Conservation (phyloP, 1,140 invertebrate genomes). For the Drosophila neocordata region DNA sequence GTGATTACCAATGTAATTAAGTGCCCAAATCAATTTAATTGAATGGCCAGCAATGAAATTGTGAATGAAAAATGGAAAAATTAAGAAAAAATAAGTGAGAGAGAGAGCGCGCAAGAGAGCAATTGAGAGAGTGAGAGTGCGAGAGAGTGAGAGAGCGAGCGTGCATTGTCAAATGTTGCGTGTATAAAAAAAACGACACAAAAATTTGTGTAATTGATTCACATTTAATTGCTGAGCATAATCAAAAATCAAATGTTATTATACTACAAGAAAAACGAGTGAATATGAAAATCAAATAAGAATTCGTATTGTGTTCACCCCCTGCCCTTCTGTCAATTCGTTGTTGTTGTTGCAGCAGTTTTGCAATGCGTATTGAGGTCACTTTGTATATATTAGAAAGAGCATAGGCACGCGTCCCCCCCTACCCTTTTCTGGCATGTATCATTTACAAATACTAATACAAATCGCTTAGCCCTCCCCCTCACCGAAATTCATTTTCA, state of each 20-base stretch:
- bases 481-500: constrained; percentile 59
- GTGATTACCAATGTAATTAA: background rate
- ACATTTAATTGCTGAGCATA: constrained; percentile 63
- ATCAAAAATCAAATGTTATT: constrained; percentile 40
- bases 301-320: background rate
- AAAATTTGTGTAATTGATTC: constrained; percentile 75
- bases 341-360: constrained; percentile 22
- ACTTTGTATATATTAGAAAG: constrained; percentile 56
- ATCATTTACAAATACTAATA: constrained; percentile 56
- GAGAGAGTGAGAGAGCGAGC: constrained; percentile 21
- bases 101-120: constrained; percentile 3
- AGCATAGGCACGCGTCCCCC: constrained; percentile 54
- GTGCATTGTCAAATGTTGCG: constrained; percentile 50
- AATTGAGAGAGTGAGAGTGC: constrained; percentile 9
- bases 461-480: constrained; percentile 52
- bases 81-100: constrained; percentile 1
- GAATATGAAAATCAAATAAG: background rate
- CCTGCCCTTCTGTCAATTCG: background rate
- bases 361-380: constrained; percentile 62
- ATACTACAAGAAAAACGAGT: constrained; percentile 15
- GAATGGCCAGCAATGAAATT: background rate
- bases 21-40: background rate
- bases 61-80: background rate
- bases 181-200: constrained; percentile 70
- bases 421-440: background rate